These are phyloP conservation scores for Brachyrhaphis roseni DNA, from an alignment of 2,797 vertebrate species.

Conservation along the genomic window DNA sequence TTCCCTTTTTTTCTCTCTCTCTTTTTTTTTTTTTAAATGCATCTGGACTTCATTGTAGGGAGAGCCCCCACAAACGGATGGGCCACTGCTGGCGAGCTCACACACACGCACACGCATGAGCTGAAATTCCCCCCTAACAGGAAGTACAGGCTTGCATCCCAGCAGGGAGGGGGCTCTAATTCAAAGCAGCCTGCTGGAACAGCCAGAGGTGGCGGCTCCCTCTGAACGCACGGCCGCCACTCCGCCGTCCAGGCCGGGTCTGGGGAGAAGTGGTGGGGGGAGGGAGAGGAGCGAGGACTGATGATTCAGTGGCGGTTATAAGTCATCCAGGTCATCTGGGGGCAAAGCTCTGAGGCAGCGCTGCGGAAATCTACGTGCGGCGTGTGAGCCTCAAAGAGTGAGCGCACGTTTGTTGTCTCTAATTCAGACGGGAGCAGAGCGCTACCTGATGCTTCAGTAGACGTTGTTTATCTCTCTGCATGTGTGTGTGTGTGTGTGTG, in stretches of 20 bases:
- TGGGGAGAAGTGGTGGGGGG: slow-evolving; percentile 50
- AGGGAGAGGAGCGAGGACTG: slow-evolving; percentile 22
- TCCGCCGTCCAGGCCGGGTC: slow-evolving; percentile 49
- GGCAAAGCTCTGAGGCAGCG: slow-evolving; percentile 48
- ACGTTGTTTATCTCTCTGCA: slow-evolving; percentile 19
- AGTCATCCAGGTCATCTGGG: slow-evolving; percentile 61
- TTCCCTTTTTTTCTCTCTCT: slow-evolving; percentile 36
- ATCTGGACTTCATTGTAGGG: slow-evolving; percentile 84
- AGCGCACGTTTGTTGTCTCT: slow-evolving; percentile 25
- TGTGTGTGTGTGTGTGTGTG: neutral
- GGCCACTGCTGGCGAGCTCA: slow-evolving; percentile 70
- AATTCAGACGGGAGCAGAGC: slow-evolving; percentile 34
- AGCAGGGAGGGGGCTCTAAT: slow-evolving; percentile 85
- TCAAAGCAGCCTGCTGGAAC: slow-evolving; percentile 85
- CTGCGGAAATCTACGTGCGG: slow-evolving; percentile 24
- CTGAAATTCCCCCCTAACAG: slow-evolving; percentile 71
- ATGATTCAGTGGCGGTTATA: slow-evolving; percentile 51
- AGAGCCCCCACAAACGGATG: slow-evolving; percentile 77
- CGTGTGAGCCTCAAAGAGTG: slow-evolving; percentile 23
- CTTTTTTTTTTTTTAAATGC: slow-evolving; percentile 49
- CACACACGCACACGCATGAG: slow-evolving; percentile 43
- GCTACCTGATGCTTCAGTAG: slow-evolving; percentile 45
- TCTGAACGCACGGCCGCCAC: slow-evolving; percentile 55
- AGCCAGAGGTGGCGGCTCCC: slow-evolving; percentile 80
- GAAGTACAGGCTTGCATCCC: slow-evolving; percentile 86